Base-by-base conservation (phyloP, 2,888 invertebrate genomes). In the Callinectes sapidus region DNA sequence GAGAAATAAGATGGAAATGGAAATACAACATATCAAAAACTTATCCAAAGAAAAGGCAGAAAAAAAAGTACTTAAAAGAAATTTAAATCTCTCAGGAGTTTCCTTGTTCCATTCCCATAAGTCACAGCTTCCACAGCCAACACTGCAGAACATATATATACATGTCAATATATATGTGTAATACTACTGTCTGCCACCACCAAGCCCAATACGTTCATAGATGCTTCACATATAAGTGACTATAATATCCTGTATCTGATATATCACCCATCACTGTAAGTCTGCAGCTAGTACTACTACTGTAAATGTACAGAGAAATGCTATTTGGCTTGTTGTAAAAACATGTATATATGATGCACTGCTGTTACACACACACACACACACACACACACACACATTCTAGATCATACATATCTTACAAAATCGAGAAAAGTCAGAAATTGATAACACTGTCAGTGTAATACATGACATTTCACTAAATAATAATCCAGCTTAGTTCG, bases 321-420 rank as follows among this genome's bases (percentile, higher is more conserved):
- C 13, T 54, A 28, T 32, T 85, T 32, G 85, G 32, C 16, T 28
- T n/a, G 28, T 28, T 71, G 71, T 71, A 71, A 71, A 71, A 71
- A 71, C 71, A 28, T n/a, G n/a, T 28, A 71, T 28, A 71, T 71
- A 71, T 71, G 14, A 88, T 32, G 55, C 88, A 61, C 32, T 48
- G 28, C 87, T 42, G 48, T n/a, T 54, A 87, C 87, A 87, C 87
- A 42, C 87, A 48, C 54, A 54, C 54, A 48, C 54, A 87, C 48
- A 48, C 87, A 87, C 87, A 39, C 48, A 23, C 42, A 87, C 54
- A 87, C 48, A 48, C 87, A 48, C 87, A 48, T 28, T 2, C 23
- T 18, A 81, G 81, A 35, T 81, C 35, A 35, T 35, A 81, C 35
- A 81, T 32, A 81, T 32, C n/a, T 81, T 35, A 81, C 14, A 81